Percentiles rank a stretch among this genome's conserved stretches.
These are phyloP conservation scores for Xenotilapia flavipinnis DNA, from an alignment of 2,113 vertebrate species.

Conservation along the genomic window DNA sequence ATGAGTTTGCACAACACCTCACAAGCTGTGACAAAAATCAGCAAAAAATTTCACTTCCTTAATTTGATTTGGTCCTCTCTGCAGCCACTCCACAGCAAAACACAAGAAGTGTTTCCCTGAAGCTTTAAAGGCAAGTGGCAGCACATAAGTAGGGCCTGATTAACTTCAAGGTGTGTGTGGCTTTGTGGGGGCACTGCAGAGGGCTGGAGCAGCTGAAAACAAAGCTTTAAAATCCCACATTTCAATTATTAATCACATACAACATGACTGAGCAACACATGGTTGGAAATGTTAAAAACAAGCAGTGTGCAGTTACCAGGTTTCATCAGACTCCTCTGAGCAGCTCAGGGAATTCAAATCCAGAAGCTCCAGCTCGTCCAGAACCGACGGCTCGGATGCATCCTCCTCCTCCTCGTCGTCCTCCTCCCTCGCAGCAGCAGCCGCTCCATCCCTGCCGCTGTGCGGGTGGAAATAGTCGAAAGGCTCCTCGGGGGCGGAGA, in stretches of 20 bases:
- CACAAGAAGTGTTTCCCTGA: neutral
- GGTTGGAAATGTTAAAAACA: neutral
- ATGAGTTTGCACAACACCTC: neutral
- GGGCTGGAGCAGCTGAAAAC: neutral
- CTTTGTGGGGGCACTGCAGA: neutral
- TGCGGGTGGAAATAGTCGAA: conserved; percentile 75
- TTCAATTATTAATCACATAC: neutral
- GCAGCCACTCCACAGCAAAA: neutral
- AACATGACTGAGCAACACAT: neutral
- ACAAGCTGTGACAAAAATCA: neutral
- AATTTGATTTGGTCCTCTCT: neutral
- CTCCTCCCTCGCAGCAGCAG: neutral
- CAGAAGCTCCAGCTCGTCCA: conserved; percentile 86
- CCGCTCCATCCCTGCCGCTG: conserved; percentile 1
- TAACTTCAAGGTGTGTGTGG: neutral
- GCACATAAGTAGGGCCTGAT: neutral
- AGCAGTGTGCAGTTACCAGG: conserved; percentile 72
- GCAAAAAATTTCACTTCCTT: neutral
- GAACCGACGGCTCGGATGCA: conserved; percentile 57
- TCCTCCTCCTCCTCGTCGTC: conserved; percentile 3
- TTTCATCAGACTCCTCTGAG: conserved; percentile 74
- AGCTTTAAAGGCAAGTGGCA: neutral
- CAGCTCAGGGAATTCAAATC: conserved; percentile 75
- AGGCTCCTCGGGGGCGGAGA: conserved; percentile 61
- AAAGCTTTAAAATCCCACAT: neutral